Conservation (phyloP, 2,113 vertebrate species). For the Toxotes chatareus region DNA sequence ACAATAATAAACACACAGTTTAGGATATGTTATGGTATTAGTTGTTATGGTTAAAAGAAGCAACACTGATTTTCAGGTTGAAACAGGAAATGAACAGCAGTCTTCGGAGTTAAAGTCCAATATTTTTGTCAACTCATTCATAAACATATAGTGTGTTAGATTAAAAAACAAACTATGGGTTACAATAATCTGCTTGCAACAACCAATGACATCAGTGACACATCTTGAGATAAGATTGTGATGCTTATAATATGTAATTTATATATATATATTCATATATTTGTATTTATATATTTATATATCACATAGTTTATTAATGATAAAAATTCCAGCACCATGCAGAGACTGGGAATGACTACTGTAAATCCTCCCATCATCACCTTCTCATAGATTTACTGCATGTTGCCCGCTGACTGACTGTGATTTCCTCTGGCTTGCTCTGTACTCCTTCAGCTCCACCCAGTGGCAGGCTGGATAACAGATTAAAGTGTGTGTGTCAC, state of each 20-base stretch:
- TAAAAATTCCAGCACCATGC: neutral
- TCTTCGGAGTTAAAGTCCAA: too few species aligned
- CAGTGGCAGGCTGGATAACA: constrained; percentile 32
- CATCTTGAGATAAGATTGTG: neutral
- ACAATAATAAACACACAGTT: too few species aligned
- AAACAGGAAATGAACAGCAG: too few species aligned
- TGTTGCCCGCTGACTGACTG: neutral
- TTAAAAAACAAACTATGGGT: too few species aligned
- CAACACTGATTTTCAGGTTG: too few species aligned
- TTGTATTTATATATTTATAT: neutral
- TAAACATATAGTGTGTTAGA: too few species aligned
- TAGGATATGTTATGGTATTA: too few species aligned
- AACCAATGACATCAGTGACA: too few species aligned
- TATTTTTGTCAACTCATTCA: too few species aligned
- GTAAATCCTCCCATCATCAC: neutral
- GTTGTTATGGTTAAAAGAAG: too few species aligned
- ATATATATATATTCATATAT: too few species aligned
- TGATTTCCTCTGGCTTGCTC: neutral
- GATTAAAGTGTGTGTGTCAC: constrained; percentile 8
- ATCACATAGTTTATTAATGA: neutral
- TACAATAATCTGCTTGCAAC: too few species aligned
- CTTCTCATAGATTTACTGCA: neutral
- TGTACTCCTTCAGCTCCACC: constrained; percentile 57
- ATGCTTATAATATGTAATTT: neutral
- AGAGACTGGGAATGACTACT: neutral